These are phyloP conservation scores for Xenops minutus DNA, from an alignment of 2,797 vertebrate genomes.

Conservation along the genomic window DNA sequence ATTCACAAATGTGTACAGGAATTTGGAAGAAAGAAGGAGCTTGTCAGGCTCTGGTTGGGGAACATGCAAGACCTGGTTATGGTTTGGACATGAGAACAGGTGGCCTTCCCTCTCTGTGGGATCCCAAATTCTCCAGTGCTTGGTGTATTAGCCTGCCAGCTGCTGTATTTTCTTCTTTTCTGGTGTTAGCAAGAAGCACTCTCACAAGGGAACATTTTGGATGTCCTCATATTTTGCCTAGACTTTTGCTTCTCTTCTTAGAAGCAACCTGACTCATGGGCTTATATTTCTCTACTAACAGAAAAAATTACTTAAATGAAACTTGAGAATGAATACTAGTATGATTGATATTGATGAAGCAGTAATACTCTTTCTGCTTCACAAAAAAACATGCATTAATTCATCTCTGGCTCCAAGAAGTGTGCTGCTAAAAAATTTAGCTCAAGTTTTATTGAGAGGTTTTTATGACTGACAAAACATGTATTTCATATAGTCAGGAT, in stretches of 20 bases:
- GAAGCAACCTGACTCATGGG: not conserved
- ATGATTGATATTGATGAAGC: slow-evolving; percentile 36
- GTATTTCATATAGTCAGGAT: slow-evolving; percentile 14
- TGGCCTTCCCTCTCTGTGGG: not conserved
- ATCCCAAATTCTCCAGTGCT: not conserved
- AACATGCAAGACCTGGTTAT: not conserved
- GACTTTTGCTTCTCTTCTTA: not conserved
- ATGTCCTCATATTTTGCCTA: not conserved
- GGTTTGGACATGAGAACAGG: not conserved
- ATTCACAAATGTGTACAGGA: not conserved
- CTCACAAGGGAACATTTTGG: not conserved
- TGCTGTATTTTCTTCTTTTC: not conserved
- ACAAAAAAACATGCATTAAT: slow-evolving; percentile 16
- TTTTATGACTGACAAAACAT: slow-evolving; percentile 56
- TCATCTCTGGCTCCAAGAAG: not conserved
- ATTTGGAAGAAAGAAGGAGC: not conserved
- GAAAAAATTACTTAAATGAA: slow-evolving; percentile 9
- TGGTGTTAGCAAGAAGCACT: not conserved
- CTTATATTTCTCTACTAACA: not conserved
- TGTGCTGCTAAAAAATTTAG: not conserved
- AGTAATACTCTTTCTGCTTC: slow-evolving; percentile 30
- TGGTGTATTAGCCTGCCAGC: not conserved
- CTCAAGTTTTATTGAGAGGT: slow-evolving; percentile 32
- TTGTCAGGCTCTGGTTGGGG: not conserved
- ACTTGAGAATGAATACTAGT: not conserved